A percentile compares a stretch with the other conserved stretches of the same genome.
phyloP scores from a whole-genome alignment of 2,113 vertebrate species.

The Ornithorhynchus anatinus region DNA sequence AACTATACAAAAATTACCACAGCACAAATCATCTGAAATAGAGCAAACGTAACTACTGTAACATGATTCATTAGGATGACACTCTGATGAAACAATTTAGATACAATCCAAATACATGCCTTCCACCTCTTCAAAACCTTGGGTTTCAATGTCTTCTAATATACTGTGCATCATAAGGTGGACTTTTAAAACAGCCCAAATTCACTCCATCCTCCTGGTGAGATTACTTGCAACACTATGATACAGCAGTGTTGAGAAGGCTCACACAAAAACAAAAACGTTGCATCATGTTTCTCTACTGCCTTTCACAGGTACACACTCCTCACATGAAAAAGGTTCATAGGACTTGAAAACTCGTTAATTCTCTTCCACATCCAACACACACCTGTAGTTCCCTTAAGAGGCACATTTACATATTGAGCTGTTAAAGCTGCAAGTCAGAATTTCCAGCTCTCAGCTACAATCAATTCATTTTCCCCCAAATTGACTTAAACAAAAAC shows the following conservation, averaged over 20 bases:
- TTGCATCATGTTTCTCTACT: too few relatives aligned
- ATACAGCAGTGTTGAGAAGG: too few relatives aligned
- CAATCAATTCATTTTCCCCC: neutral
- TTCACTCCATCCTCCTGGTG: too few relatives aligned
- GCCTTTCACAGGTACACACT: too few relatives aligned
- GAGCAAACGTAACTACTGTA: conserved; percentile 30
- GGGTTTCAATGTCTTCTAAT: neutral
- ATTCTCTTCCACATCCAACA: too few relatives aligned
- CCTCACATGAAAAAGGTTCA: too few relatives aligned
- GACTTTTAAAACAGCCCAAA: conserved; percentile 3
- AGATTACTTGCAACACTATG: too few relatives aligned
- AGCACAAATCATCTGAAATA: conserved; percentile 36
- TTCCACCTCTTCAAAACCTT: conserved; percentile 23
- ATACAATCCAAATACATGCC: conserved; percentile 27
- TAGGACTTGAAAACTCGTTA: too few relatives aligned
- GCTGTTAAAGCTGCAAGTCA: neutral
- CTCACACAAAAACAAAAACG: too few relatives aligned
- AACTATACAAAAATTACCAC: conserved; percentile 8
- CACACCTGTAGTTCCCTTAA: too few relatives aligned
- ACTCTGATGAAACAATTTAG: conserved; percentile 6
- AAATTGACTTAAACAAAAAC: neutral
- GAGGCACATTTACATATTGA: too few relatives aligned
- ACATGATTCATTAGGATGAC: conserved; percentile 10
- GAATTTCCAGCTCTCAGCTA: neutral
- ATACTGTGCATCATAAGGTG: neutral